phyloP scores from a whole-genome alignment of 1,140 invertebrate genomes.

The Limonius californicus region DNA sequence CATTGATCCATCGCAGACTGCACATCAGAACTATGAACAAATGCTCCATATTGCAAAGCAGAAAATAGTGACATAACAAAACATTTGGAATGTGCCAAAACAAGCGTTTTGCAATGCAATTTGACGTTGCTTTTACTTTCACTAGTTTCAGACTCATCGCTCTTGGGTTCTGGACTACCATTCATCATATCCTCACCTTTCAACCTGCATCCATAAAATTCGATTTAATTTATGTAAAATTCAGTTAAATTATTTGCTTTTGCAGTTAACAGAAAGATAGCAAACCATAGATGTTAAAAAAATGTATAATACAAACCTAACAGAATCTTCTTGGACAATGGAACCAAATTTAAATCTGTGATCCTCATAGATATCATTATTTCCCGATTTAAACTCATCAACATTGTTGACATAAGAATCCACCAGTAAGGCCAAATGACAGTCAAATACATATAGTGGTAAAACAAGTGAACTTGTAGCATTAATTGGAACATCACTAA shows the following conservation, averaged over 20 bases:
- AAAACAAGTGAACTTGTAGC: conserved; percentile 45
- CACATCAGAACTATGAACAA: conserved; percentile 61
- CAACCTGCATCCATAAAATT: no score
- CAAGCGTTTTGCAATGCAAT: conserved; percentile 59
- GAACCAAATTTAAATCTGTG: conserved; percentile 46
- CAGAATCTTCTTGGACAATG: conserved; percentile 35
- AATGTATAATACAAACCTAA: conserved; percentile 27
- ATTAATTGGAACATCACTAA: conserved; percentile 43
- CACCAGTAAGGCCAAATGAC: conserved; percentile 57
- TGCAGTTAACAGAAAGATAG: neutral
- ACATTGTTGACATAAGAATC: conserved; percentile 54
- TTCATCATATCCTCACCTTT: conserved; percentile 44
- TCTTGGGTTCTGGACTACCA: conserved; percentile 48
- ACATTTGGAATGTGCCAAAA: conserved; percentile 61
- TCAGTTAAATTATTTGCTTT: no score
- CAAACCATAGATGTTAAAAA: no score
- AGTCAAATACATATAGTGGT: conserved; percentile 70
- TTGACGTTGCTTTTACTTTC: conserved; percentile 52
- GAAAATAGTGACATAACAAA: conserved; percentile 65
- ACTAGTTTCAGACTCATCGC: conserved; percentile 49
- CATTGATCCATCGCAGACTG: conserved; percentile 72
- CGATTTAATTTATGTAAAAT: no score
- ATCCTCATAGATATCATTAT: conserved; percentile 53
- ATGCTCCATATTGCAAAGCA: conserved; percentile 58
- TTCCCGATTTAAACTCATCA: conserved; percentile 20